Evolutionary conservation across 2,113 vertebrate genomes (phyloP).

Genomic region (Cheilinus undulatus): DNA sequence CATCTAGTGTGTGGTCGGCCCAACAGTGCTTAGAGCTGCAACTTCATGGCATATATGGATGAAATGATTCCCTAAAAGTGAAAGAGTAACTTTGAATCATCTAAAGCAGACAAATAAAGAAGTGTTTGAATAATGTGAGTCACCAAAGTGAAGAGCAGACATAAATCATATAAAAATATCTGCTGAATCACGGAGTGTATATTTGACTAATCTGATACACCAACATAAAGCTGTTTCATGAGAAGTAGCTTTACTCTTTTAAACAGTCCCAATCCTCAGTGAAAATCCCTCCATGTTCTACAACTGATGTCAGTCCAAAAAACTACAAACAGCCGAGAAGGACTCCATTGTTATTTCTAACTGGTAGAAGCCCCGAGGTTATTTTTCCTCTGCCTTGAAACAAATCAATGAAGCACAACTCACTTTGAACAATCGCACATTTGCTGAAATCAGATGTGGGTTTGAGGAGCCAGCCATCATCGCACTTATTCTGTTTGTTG

Average conservation of each 20-base stretch:
- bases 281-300: slow-evolving; percentile 58
- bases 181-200: slow-evolving; percentile 6
- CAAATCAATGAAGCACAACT: slow-evolving; percentile 81
- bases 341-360: slow-evolving; percentile 82
- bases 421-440: slow-evolving; percentile 82
- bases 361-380: slow-evolving; percentile 79
- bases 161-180: not conserved
- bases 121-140: not conserved
- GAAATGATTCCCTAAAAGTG: not conserved
- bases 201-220: slow-evolving; percentile 1
- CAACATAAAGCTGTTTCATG: not conserved
- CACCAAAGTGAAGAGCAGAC: not conserved
- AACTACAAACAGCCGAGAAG: slow-evolving; percentile 70
- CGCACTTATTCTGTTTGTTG: slow-evolving; percentile 71
- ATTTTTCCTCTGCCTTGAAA: slow-evolving; percentile 82
- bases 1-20: too few species aligned
- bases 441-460: slow-evolving; percentile 79
- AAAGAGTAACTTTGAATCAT: not conserved
- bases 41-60: too few species aligned
- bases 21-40: too few species aligned
- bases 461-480: slow-evolving; percentile 69
- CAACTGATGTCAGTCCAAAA: slow-evolving; percentile 62
- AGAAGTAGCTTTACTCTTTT: slow-evolving; percentile 8
- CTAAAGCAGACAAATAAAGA: not conserved
- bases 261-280: slow-evolving; percentile 28